Evolutionary conservation across 2,797 vertebrate genomes (phyloP).

Genomic region (Sebastes goodei): DNA sequence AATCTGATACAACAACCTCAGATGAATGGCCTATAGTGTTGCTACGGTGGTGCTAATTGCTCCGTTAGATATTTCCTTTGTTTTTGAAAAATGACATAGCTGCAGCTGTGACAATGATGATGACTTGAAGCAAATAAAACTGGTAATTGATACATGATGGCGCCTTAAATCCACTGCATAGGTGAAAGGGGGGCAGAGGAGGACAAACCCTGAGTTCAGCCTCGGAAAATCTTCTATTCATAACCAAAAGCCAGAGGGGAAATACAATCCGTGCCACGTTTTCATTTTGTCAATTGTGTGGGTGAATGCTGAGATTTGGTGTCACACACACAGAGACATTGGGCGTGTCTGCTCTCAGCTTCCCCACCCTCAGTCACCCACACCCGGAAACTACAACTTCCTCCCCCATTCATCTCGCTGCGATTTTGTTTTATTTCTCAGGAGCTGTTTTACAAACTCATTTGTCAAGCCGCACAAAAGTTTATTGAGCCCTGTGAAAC

Average conservation of each 20-base stretch:
- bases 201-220: constrained; percentile 41
- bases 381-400: constrained; percentile 71
- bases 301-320: constrained; percentile 73
- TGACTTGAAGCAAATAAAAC: constrained; percentile 40
- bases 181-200: constrained; percentile 40
- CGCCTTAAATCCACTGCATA: constrained; percentile 21
- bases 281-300: constrained; percentile 73
- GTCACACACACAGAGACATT: constrained; percentile 58
- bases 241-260: constrained; percentile 47
- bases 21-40: not conserved
- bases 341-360: constrained; percentile 63
- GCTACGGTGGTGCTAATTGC: not conserved
- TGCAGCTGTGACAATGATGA: constrained; percentile 62
- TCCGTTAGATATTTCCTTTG: not conserved
- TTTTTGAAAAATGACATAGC: constrained; percentile 38
- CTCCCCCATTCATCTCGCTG: constrained; percentile 73
- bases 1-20: not conserved
- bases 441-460: constrained; percentile 68
- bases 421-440: constrained; percentile 79
- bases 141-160: constrained; percentile 50
- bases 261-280: constrained; percentile 63
- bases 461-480: constrained; percentile 69
- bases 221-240: constrained; percentile 61
- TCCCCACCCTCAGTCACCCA: constrained; percentile 41
- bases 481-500: constrained; percentile 58